Conservation (phyloP, 2,888 invertebrate genomes). For the Pherbina coryleti region DNA sequence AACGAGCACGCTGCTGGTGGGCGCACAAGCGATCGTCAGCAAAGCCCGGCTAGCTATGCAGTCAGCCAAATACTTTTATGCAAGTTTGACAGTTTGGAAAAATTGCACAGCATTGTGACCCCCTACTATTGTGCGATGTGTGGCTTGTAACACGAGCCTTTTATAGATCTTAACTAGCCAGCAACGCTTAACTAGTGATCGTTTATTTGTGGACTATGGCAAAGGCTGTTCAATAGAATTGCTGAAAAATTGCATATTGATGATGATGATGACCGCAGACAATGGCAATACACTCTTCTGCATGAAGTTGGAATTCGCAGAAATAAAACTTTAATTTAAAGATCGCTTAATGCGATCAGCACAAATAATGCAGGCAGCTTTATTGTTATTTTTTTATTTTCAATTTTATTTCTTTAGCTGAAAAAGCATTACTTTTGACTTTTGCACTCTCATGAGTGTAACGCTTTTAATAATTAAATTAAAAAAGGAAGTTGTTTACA, state of each 20-base stretch:
- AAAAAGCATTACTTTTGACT: conserved; percentile 12
- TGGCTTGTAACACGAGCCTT: conserved; percentile 42
- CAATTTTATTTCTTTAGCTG: background rate
- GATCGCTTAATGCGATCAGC: conserved; percentile 21
- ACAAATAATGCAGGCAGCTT: background rate
- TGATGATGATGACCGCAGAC: conserved; percentile 16
- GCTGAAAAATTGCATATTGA: conserved; percentile 47
- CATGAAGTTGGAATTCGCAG: conserved; percentile 17
- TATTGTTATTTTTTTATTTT: background rate
- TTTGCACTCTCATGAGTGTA: conserved; percentile 9
- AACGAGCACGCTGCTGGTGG: conserved; percentile 49
- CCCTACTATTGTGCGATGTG: conserved; percentile 62
- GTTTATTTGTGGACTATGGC: background rate
- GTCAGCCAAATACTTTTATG: conserved; percentile 49
- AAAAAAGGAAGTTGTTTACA: conserved; percentile 38
- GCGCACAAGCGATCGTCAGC: conserved; percentile 41
- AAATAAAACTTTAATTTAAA: conserved; percentile 26
- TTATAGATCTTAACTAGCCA: conserved; percentile 31
- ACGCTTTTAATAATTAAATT: conserved; percentile 24
- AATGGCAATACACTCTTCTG: background rate
- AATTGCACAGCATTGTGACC: conserved; percentile 66
- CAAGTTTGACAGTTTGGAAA: conserved; percentile 67
- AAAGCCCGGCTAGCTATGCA: conserved; percentile 24
- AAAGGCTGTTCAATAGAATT: conserved; percentile 60
- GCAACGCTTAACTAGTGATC: conserved; percentile 17